Base-by-base conservation (phyloP, 2,113 vertebrate genomes). In the Paramormyrops kingsleyae region DNA sequence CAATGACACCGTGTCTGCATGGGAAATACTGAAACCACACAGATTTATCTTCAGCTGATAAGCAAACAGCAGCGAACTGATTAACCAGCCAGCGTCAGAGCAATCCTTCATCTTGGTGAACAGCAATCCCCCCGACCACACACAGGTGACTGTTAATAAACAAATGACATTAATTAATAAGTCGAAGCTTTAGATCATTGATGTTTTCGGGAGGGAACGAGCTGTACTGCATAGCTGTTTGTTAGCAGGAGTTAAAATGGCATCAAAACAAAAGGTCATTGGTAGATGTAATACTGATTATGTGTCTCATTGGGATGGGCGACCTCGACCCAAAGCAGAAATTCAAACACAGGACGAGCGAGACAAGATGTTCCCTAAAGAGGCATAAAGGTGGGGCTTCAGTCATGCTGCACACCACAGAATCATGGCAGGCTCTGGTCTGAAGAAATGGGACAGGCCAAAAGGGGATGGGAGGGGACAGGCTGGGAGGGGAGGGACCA, bases 201-300 rank as follows among this genome's bases (percentile, higher is more conserved):
- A 49, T 49, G 8, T 85, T 85, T 49, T 44, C 21, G 35, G 74
- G 74, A 42, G 74, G 74, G 5, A 80, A 35, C 6, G 1, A 80
- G 6, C 15, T 77, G 31, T 80, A 42, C 5, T 80, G 74, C 35
- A 42, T 80, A 42, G 31, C 74, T 80, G 74, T 80, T 80, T 80
- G 74, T 80, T 42, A 80, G 35, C 39, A 86, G 83, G 12, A 13
- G 24, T 50, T n/a, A 24, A 86, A 47, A 86, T 0, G 27, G 83
- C 8, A 86, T 50, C 83, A 85, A 21, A 85, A 46, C 83, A 50
- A 50, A 50, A 31, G 46, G 47, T 49, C 21, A 49, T 27, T 15
- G 83, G n/a, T n/a, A 86, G 83, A n/a, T 27, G 83, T 85, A 85
- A 86, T 50, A 86, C 83, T 86, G 83, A 86, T 47, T 19, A 86